Evolutionary conservation across 2,888 invertebrate genomes (phyloP), one percentile per base, ranked within the genome.

Genomic region (Caenorhabditis zanzibari): DNA sequence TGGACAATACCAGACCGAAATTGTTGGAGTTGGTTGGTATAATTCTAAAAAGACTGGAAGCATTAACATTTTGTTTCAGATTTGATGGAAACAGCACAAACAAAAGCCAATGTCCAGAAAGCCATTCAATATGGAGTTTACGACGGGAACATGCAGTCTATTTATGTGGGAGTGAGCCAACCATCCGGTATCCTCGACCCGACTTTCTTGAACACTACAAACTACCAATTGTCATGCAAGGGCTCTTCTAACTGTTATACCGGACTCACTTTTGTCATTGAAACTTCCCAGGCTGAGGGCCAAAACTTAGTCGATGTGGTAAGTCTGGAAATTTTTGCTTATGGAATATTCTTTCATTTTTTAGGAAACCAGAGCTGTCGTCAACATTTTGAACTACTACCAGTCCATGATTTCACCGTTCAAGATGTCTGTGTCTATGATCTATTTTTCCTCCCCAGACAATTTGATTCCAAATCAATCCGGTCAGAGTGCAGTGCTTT

Each of bases 371-470:
- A 32, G 32, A 44, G 24, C 74, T 28, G 58, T 80, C 9, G 3
- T 71, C n/a, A 83, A 83, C 19, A 19, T 83, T 7, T 9, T 83
- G 54, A 71, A 14, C 14, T 19, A 71, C 24, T 83, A 64, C 28
- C 19, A 44, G 1, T 24, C 32, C 0, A 19, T 49, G 28, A 79
- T 82, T 16, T 74, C 77, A n/a, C 73, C 79, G 28, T 68, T 82
- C 41, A 63, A 79, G 79, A 44, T 80, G 24, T 71, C 79, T 2
- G 64, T 80, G 14, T 83, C 83, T 0, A n/a, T 83, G 12, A 38
- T 83, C n/a, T 80, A 79, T 35, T 83, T 83, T 52, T 83, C 83
- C 2, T 47, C 83, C 12, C 83, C 79, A n/a, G 73, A 73, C n/a
- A 61, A 58, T 32, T 47, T 82, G 26, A 19, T 38, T 26, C 54